These are phyloP conservation scores for Heliothis peltigera DNA, from an alignment of 2,888 invertebrate genomes.

Conservation along the genomic window DNA sequence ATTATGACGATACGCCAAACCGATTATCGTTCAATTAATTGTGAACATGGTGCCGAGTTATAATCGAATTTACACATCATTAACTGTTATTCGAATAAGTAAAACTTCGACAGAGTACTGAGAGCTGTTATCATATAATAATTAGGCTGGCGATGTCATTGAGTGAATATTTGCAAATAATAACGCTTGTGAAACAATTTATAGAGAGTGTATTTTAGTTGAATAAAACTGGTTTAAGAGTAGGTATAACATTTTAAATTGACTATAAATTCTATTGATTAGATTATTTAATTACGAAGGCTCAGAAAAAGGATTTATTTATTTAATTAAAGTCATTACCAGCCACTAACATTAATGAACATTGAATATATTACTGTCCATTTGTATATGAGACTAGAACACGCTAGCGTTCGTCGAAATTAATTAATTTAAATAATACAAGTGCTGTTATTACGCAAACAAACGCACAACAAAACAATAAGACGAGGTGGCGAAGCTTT, in stretches of 20 bases:
- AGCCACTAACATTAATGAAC: slow-evolving; percentile 36
- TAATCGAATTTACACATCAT: slow-evolving; percentile 52
- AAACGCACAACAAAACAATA: slow-evolving; percentile 20
- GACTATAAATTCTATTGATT: slow-evolving; percentile 7
- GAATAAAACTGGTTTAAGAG: slow-evolving; percentile 16
- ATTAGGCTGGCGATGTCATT: slow-evolving; percentile 23
- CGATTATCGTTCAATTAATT: slow-evolving; percentile 58
- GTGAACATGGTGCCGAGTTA: slow-evolving; percentile 43
- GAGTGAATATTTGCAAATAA: slow-evolving; percentile 19
- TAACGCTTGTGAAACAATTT: slow-evolving; percentile 31
- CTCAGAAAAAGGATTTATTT: slow-evolving; percentile 14
- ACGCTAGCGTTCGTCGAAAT: slow-evolving; percentile 27
- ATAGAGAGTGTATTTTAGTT: slow-evolving; percentile 9
- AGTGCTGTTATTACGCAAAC: slow-evolving; percentile 14
- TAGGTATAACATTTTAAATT: not conserved
- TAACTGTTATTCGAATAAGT: slow-evolving; percentile 51
- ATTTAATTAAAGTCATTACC: slow-evolving; percentile 18
- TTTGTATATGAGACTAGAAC: slow-evolving; percentile 14
- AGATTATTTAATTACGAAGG: slow-evolving; percentile 29
- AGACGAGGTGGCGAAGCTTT: slow-evolving; percentile 7
- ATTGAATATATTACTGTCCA: slow-evolving; percentile 16
- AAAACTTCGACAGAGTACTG: slow-evolving; percentile 42
- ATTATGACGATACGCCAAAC: slow-evolving; percentile 52
- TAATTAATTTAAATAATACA: slow-evolving; percentile 27
- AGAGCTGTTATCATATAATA: slow-evolving; percentile 30